Percentiles rank a stretch among this genome's conserved stretches.
phyloP scores from a whole-genome alignment of 2,113 vertebrate species.

The Lampris megalopsis region DNA sequence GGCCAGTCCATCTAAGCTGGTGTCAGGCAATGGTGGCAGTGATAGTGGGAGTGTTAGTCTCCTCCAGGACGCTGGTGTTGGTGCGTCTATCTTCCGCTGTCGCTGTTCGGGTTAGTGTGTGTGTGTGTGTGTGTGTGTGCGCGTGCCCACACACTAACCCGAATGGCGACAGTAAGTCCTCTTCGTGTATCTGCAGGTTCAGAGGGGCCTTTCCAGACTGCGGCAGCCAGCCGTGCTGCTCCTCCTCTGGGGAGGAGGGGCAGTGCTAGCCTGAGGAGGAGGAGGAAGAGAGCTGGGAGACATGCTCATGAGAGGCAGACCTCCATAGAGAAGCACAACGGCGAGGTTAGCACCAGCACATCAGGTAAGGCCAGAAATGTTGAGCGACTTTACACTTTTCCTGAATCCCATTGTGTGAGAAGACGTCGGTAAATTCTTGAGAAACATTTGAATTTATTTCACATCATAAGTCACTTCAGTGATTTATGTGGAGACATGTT shows the following conservation, averaged over 20 bases:
- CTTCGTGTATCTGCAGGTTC: constrained; percentile 33
- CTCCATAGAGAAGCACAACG: constrained; percentile 85
- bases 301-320: constrained; percentile 74
- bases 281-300: constrained; percentile 78
- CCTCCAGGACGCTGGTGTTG: no score
- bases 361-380: constrained; percentile 82
- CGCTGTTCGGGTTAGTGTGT: background rate
- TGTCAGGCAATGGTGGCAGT: no score
- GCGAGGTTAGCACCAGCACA: constrained; percentile 88
- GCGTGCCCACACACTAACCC: no score
- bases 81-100: no score
- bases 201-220: constrained; percentile 52
- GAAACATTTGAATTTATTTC: background rate
- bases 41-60: no score
- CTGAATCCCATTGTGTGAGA: background rate
- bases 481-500: no score
- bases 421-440: background rate
- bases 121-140: background rate
- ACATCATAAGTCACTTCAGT: no score
- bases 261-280: constrained; percentile 81
- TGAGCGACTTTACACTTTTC: no score
- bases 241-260: constrained; percentile 59
- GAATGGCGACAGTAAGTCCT: background rate
- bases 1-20: no score
- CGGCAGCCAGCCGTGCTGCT: constrained; percentile 17